These are phyloP conservation scores for Acanthosepion esculentum DNA, from an alignment of 2,888 invertebrate genomes.

Conservation along the genomic window DNA sequence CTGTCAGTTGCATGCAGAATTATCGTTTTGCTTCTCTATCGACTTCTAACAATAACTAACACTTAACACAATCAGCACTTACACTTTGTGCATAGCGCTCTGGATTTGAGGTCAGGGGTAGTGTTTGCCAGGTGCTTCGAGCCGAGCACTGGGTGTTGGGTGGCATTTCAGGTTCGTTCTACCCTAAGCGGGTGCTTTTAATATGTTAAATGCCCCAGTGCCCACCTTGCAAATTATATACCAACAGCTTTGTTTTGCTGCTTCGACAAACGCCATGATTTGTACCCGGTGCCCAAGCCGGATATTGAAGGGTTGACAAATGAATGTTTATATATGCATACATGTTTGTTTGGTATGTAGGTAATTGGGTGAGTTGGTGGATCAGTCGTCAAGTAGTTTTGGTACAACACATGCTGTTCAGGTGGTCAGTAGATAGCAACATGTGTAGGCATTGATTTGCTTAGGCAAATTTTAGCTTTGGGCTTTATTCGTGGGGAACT, in stretches of 20 bases:
- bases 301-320: background rate
- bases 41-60: background rate
- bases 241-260: background rate
- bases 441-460: no score
- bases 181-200: background rate
- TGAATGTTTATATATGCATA: no score
- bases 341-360: no score
- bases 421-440: no score
- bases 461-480: no score
- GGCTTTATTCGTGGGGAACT: no score
- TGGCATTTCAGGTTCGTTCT: background rate
- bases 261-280: background rate
- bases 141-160: background rate
- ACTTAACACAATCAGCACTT: background rate
- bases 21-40: background rate
- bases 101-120: background rate
- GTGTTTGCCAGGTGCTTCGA: background rate
- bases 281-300: background rate
- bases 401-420: no score
- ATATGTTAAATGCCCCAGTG: background rate
- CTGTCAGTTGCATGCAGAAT: background rate
- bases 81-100: background rate
- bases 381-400: no score
- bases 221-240: background rate
- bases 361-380: no score